A percentile compares a stretch with the other conserved stretches of the same genome.
phyloP scores from a whole-genome alignment of 2,888 invertebrate genomes.

The Troglohyphantes excavatus region DNA sequence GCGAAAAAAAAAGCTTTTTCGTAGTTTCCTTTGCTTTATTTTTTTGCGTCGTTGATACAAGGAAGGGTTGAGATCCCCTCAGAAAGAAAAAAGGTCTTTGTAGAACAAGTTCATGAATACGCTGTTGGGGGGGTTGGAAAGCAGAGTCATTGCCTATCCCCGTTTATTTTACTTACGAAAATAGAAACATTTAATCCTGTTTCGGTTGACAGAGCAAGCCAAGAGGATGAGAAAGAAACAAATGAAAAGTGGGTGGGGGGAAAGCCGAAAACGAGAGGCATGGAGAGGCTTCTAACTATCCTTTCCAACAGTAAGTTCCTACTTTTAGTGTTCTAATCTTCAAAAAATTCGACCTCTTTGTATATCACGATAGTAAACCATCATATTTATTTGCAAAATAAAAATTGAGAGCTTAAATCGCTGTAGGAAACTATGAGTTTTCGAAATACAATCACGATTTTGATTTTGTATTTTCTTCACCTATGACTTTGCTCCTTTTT shows the following conservation, averaged over 20 bases:
- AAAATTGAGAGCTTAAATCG: no score
- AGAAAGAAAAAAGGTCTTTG: constrained; percentile 38
- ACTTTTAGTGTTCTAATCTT: constrained; percentile 12
- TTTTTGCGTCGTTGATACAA: constrained; percentile 2
- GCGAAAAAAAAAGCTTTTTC: constrained; percentile 15
- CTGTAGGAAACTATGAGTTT: no score
- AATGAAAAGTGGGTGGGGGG: constrained; percentile 60
- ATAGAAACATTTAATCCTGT: constrained; percentile 76
- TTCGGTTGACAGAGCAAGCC: constrained; percentile 73
- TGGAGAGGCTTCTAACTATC: constrained; percentile 53
- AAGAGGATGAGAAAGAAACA: constrained; percentile 66
- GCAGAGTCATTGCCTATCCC: constrained; percentile 45
- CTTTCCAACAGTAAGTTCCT: constrained; percentile 31
- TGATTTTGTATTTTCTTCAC: no score
- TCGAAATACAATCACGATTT: no score
- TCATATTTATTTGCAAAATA: no score
- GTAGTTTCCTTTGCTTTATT: constrained; percentile 9
- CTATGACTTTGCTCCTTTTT: no score
- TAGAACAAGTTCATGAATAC: constrained; percentile 56
- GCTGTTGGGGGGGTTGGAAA: constrained; percentile 10
- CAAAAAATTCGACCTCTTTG: constrained; percentile 1
- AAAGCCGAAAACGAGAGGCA: neutral
- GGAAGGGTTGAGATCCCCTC: constrained; percentile 16
- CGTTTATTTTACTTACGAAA: constrained; percentile 74
- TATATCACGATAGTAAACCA: no score